These are phyloP conservation scores for Protophormia terraenovae DNA, from an alignment of 2,888 invertebrate species.

Conservation along the genomic window DNA sequence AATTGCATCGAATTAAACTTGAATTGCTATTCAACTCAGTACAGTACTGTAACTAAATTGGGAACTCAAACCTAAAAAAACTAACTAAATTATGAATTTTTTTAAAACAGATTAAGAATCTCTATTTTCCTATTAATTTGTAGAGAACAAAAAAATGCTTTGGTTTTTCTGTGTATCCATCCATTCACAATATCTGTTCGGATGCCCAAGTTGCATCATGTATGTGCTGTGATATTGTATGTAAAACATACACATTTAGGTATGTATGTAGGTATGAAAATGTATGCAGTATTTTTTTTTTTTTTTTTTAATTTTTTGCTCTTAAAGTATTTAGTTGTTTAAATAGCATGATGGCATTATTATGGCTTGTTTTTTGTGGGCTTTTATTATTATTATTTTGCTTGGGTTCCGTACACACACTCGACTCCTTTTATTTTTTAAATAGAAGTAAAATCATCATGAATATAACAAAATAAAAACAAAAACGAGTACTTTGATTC, in stretches of 20 bases:
- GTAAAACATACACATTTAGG: conserved; percentile 1
- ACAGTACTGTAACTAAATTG: too few species aligned
- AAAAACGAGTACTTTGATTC: conserved; percentile 38
- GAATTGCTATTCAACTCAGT: too few species aligned
- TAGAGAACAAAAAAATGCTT: neutral
- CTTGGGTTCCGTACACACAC: neutral
- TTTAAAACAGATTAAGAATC: neutral
- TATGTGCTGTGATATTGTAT: neutral
- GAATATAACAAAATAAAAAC: neutral
- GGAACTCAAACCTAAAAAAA: too few species aligned
- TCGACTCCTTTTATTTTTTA: conserved; percentile 29
- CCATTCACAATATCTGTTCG: conserved; percentile 1
- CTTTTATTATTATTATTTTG: conserved; percentile 31
- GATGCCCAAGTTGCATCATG: conserved; percentile 13
- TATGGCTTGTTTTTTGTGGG: conserved; percentile 53
- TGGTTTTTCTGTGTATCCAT: neutral
- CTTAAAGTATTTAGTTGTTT: conserved; percentile 8
- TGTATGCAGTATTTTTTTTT: neutral
- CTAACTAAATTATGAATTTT: too few species aligned
- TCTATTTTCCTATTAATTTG: neutral
- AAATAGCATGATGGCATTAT: conserved; percentile 57
- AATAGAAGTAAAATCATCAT: neutral
- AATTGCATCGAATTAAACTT: too few species aligned
- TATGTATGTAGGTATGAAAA: neutral
- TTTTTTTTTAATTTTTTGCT: neutral